Conservation (phyloP, 1,140 invertebrate genomes). For the Calliphora vicina region DNA sequence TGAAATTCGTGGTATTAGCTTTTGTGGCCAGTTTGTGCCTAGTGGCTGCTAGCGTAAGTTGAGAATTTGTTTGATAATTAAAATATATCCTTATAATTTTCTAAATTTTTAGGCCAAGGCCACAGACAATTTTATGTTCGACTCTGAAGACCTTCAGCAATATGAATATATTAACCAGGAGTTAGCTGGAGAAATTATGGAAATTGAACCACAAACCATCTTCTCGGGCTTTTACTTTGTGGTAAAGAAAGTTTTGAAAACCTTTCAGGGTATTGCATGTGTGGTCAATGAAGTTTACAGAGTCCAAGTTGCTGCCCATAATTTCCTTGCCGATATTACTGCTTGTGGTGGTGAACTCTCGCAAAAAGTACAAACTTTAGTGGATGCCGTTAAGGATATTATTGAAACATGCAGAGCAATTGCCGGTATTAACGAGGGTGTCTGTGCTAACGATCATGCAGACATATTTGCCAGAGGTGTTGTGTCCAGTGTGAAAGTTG, state of each 20-base stretch:
- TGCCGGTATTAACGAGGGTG: conserved; percentile 43
- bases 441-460: background rate
- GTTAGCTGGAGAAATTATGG: background rate
- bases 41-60: conserved; percentile 2
- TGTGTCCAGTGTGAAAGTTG: background rate
- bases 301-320: conserved; percentile 45
- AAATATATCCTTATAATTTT: background rate
- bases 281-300: conserved; percentile 47
- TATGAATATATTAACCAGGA: background rate
- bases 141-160: background rate
- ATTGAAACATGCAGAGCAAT: conserved; percentile 42
- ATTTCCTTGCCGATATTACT: conserved; percentile 40
- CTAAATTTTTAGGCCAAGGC: background rate
- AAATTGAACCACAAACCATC: background rate
- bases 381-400: conserved; percentile 46
- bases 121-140: background rate
- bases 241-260: conserved; percentile 41
- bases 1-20: background rate
- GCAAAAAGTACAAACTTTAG: conserved; percentile 48
- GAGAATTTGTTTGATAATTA: too few species aligned
- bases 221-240: conserved; percentile 12
- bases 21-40: background rate
- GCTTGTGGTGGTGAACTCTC: conserved; percentile 44
- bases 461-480: background rate
- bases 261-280: conserved; percentile 52